These are phyloP conservation scores for Chaenogobius annularis DNA, from an alignment of 2,113 vertebrate genomes.

Conservation along the genomic window DNA sequence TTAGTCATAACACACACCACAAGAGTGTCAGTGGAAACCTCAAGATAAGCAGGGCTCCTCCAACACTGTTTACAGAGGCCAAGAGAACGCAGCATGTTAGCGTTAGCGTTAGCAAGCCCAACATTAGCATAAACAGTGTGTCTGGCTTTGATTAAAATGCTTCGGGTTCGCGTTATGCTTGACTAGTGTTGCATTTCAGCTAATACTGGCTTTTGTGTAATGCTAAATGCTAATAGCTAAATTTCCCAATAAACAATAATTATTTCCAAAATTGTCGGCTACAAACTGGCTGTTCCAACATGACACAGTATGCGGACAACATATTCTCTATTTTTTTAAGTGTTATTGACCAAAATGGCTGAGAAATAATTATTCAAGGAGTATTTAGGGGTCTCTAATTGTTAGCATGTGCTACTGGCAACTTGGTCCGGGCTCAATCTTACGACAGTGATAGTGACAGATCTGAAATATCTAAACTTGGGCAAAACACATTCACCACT, in stretches of 20 bases:
- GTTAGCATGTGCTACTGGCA: background rate
- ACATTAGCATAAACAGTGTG: background rate
- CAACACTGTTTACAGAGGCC: background rate
- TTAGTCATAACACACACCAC: slow-evolving; percentile 8
- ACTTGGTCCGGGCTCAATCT: background rate
- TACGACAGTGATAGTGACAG: background rate
- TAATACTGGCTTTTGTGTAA: slow-evolving; percentile 1
- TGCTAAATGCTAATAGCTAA: background rate
- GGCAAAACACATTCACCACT: background rate
- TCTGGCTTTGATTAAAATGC: slow-evolving; percentile 7
- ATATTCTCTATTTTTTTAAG: background rate
- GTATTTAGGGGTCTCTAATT: background rate
- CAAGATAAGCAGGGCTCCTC: background rate
- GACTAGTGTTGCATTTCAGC: background rate
- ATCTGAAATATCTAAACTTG: background rate
- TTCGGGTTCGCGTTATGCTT: background rate
- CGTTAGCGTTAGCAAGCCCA: background rate
- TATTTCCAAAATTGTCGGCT: background rate
- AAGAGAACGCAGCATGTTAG: background rate
- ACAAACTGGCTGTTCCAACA: background rate
- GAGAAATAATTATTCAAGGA: background rate
- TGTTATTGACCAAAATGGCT: background rate
- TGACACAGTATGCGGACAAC: background rate
- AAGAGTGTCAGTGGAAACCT: slow-evolving; percentile 9
- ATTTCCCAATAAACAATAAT: background rate